Evolutionary conservation across 2,888 invertebrate genomes (phyloP).

Genomic region (Hedychridium roseum): DNA sequence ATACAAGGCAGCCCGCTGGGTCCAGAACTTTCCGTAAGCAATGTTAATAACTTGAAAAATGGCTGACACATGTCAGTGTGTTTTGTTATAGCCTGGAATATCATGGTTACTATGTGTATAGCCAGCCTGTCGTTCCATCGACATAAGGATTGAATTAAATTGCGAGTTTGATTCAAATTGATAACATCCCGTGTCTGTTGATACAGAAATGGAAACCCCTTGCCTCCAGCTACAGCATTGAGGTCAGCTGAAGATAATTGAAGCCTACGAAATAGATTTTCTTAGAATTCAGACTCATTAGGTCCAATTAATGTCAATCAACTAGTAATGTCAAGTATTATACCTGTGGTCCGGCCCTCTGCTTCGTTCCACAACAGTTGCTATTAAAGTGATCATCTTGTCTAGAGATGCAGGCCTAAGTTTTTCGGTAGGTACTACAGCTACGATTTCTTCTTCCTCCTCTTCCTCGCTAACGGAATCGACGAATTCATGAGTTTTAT

Average conservation of each 20-base stretch:
- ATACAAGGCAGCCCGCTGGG: constrained; percentile 88
- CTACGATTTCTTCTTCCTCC: constrained; percentile 75
- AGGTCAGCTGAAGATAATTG: constrained; percentile 78
- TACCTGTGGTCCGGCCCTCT: constrained; percentile 74
- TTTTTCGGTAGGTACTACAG: constrained; percentile 76
- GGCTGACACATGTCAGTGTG: constrained; percentile 91
- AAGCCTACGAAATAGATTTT: background rate
- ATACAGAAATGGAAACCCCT: constrained; percentile 93
- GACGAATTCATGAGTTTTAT: constrained; percentile 78
- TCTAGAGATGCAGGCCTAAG: constrained; percentile 90
- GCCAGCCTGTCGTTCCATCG: constrained; percentile 91
- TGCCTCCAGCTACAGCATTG: constrained; percentile 84
- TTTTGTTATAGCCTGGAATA: constrained; percentile 89
- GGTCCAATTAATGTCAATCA: background rate
- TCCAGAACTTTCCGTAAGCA: constrained; percentile 84
- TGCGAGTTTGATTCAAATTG: constrained; percentile 89
- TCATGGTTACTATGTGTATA: constrained; percentile 86
- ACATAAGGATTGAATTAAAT: constrained; percentile 89
- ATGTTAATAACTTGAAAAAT: constrained; percentile 89
- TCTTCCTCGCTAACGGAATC: constrained; percentile 78
- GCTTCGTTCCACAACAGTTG: constrained; percentile 87
- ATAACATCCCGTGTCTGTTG: constrained; percentile 95
- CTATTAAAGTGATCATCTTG: constrained; percentile 93
- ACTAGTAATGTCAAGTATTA: background rate
- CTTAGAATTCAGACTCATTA: background rate